These are phyloP conservation scores for Pseudopleuronectes americanus DNA, from an alignment of 2,797 vertebrate genomes.

Conservation along the genomic window DNA sequence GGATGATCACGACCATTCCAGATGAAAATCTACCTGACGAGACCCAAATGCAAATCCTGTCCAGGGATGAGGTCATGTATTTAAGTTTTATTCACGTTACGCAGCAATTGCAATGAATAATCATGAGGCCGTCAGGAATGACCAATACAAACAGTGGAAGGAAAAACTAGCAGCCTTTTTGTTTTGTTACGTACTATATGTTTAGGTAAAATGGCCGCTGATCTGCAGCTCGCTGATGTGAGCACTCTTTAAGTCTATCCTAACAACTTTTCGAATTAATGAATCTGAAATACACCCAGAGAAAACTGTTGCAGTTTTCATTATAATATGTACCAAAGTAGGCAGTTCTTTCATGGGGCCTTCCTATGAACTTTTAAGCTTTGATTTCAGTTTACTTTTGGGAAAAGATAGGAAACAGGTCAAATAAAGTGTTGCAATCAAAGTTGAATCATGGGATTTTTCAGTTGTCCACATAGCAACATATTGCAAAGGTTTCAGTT, in stretches of 20 bases:
- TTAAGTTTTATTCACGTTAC: no score
- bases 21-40: no score
- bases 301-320: background rate
- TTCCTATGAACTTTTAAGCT: background rate
- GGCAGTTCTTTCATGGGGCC: background rate
- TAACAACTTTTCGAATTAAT: background rate
- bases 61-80: no score
- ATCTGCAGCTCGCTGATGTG: background rate
- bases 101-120: no score
- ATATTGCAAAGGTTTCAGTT: constrained; percentile 16
- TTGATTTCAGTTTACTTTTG: background rate
- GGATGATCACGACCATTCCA: no score
- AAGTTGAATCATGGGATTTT: background rate
- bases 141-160: no score
- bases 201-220: background rate
- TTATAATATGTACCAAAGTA: background rate
- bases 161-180: no score
- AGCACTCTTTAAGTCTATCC: background rate
- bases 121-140: no score
- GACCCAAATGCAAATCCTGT: no score
- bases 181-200: no score
- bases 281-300: background rate
- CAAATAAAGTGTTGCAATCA: background rate
- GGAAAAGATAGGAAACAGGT: background rate
- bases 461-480: constrained; percentile 2